Conservation (phyloP, 2,888 invertebrate species). For the Callyntrura guangdongensis region DNA sequence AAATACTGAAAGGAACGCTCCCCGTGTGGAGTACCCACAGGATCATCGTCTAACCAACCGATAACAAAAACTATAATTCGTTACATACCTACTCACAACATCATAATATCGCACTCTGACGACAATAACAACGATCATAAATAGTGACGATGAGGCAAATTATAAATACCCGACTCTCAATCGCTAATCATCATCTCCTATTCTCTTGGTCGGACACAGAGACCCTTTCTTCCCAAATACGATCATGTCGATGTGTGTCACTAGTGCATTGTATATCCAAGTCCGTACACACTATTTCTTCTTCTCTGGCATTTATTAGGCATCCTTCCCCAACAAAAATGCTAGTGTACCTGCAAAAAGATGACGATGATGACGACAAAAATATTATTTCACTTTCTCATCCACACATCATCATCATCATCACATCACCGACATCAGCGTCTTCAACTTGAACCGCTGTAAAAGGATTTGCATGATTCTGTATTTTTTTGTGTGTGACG, state of each 20-base stretch:
- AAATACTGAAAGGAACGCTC: background rate
- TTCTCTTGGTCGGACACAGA: too few species aligned
- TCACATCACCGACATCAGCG: background rate
- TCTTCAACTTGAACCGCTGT: conserved; percentile 8
- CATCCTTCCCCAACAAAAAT: background rate
- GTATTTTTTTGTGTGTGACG: background rate
- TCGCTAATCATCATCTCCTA: conserved; percentile 13
- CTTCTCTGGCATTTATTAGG: background rate
- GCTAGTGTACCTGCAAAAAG: background rate
- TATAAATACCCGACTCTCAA: conserved; percentile 56
- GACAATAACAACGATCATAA: background rate
- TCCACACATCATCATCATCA: background rate
- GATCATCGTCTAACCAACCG: conserved; percentile 17
- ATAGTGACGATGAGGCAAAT: conserved; percentile 66
- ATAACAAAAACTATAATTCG: conserved; percentile 49
- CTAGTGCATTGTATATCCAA: conserved; percentile 3
- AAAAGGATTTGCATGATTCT: conserved; percentile 45
- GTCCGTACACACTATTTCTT: too few species aligned
- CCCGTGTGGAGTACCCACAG: background rate
- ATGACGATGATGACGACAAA: conserved; percentile 37
- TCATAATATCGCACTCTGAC: too few species aligned
- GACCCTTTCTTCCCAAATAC: conserved; percentile 11
- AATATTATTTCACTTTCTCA: conserved; percentile 76
- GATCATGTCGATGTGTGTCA: conserved; percentile 66
- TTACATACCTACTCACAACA: background rate